Evolutionary conservation across 2,888 invertebrate genomes (phyloP), one percentile per base, ranked within the genome.

Genomic region (Luperina testacea): DNA sequence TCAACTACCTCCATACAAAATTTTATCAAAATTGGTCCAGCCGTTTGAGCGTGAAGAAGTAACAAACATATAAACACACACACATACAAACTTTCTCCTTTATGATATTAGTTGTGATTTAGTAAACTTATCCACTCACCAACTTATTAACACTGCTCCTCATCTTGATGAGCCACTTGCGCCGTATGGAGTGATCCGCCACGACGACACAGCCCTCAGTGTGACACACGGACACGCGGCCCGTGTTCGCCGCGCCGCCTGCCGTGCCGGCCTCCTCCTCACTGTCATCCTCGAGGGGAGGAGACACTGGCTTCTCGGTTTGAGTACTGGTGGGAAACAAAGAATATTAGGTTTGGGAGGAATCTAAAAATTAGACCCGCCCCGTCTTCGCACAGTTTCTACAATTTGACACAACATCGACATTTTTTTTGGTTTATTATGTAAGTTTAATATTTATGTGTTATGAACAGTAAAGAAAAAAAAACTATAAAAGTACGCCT

Each of bases 121-220:
- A 48, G 13, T 48, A 48, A 48, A 13, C 13, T 5, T 48, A 48
- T 48, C 48, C 13, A 69, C 95, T 93, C 71, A 97, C 97, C 94
- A 97, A 97, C 94, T 98, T 97, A 86, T 97, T 97, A 72, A 98
- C 97, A 82, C 97, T 97, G 90, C 97, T 97, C 69, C 98, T 96
- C 96, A 98, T 97, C 93, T 98, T 98, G 89, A 98, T 97, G 77
- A 98, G 97, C 97, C 98, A 98, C 94, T 98, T 98, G 80, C 98
- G 96, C 0, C 98, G 96, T 57, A 98, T 96, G 85, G 97, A 97
- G 92, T 98, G 98, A 42, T 97, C 97, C 0, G 98, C 98, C 6
- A 96, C 94, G 32, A 97, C 94, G 2, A 90, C 88, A 91, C 98
- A 98, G 32, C 97, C 97, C 74, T 97, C 97, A 0, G 98, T 98